phyloP scores from a whole-genome alignment of 2,113 vertebrate species.

The Orthochromis indermauri region DNA sequence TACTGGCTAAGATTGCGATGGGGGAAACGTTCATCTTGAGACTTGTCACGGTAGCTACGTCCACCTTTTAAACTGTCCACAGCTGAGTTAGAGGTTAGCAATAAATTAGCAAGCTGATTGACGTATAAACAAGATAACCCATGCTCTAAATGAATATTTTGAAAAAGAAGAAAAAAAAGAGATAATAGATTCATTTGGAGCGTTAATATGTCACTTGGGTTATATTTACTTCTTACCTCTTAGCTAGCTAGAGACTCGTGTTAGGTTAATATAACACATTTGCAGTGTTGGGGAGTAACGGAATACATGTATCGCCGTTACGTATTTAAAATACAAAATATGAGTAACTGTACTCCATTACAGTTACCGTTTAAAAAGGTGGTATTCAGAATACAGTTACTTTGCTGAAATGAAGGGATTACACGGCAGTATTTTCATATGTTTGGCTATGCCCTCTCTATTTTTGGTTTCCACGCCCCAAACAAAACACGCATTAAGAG shows the following conservation, averaged over 20 bases:
- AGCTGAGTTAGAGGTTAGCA: neutral
- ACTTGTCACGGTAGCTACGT: neutral
- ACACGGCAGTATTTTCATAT: no score
- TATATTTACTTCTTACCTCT: neutral
- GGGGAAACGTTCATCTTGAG: neutral
- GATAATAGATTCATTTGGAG: neutral
- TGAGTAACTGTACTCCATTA: no score
- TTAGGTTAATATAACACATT: neutral
- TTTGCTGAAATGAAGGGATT: no score
- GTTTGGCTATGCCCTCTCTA: no score
- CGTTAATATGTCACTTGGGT: neutral
- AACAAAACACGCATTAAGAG: no score
- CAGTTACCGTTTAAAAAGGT: no score
- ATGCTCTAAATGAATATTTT: neutral
- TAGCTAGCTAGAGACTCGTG: neutral
- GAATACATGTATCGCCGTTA: neutral
- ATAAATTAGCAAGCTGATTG: neutral
- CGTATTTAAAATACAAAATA: neutral
- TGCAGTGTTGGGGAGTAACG: neutral
- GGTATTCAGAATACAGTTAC: no score
- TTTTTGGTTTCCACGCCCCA: no score
- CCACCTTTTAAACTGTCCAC: neutral
- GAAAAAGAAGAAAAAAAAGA: neutral
- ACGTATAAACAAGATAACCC: neutral
- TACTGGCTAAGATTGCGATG: neutral